Evolutionary conservation across 2,797 vertebrate genomes (phyloP).

Genomic region (Aeoliscus strigatus): DNA sequence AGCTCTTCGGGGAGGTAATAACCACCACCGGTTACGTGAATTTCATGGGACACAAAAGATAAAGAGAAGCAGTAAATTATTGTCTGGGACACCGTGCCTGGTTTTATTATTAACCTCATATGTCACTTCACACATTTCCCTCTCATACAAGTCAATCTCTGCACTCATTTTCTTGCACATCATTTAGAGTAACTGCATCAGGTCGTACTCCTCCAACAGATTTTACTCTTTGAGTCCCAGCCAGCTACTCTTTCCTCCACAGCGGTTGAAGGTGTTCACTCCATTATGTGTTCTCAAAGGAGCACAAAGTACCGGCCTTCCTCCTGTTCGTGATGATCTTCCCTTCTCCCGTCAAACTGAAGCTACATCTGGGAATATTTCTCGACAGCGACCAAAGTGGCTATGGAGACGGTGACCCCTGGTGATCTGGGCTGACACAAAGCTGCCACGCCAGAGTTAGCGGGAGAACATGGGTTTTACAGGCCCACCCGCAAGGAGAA

Average conservation of each 20-base stretch:
- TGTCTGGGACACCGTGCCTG: slow-evolving; percentile 58
- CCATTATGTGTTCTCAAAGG: slow-evolving; percentile 17
- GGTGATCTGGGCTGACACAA: slow-evolving; percentile 55
- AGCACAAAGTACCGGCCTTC: slow-evolving; percentile 18
- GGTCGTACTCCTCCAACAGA: slow-evolving; percentile 15
- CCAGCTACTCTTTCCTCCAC: slow-evolving; percentile 24
- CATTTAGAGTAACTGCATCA: slow-evolving; percentile 27
- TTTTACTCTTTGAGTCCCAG: slow-evolving; percentile 30
- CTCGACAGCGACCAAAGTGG: slow-evolving; percentile 46
- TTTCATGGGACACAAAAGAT: slow-evolving; percentile 53
- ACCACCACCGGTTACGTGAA: slow-evolving; percentile 52
- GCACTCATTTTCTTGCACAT: slow-evolving; percentile 30
- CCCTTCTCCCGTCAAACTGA: slow-evolving; percentile 40
- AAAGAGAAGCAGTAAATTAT: slow-evolving; percentile 52
- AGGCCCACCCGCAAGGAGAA: slow-evolving; percentile 64
- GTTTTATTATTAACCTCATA: slow-evolving; percentile 61
- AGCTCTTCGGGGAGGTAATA: slow-evolving; percentile 58
- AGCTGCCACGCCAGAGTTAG: slow-evolving; percentile 41
- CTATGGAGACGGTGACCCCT: slow-evolving; percentile 54
- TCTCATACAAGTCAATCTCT: slow-evolving; percentile 26
- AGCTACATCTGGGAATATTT: slow-evolving; percentile 55
- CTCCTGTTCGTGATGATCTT: slow-evolving; percentile 31
- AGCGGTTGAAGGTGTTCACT: slow-evolving; percentile 34
- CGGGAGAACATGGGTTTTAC: slow-evolving; percentile 44
- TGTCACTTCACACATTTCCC: slow-evolving; percentile 53